phyloP scores from a whole-genome alignment of 2,888 invertebrate genomes.

The Stenurella melanura region DNA sequence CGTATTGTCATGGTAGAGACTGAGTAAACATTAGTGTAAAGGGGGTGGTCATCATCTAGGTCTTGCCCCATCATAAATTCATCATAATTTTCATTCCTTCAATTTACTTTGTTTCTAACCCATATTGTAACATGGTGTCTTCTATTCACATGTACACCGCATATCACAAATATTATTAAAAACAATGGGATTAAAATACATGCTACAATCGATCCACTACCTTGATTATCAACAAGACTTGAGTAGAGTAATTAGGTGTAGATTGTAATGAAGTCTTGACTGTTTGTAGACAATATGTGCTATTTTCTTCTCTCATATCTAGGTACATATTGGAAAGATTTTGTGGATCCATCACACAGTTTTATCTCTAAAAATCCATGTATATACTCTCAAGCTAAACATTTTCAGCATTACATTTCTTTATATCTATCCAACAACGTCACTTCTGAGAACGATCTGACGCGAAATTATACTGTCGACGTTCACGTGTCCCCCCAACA shows the following conservation, averaged over 20 bases:
- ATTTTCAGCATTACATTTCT: slow-evolving; percentile 59
- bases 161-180: slow-evolving; percentile 70
- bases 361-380: slow-evolving; percentile 58
- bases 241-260: slow-evolving; percentile 62
- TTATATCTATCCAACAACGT: slow-evolving; percentile 39
- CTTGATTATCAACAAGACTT: slow-evolving; percentile 64
- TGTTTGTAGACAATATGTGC: slow-evolving; percentile 52
- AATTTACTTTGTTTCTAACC: slow-evolving; percentile 68
- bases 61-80: slow-evolving; percentile 73
- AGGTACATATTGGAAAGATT: slow-evolving; percentile 64
- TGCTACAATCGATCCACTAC: slow-evolving; percentile 66
- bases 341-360: slow-evolving; percentile 60
- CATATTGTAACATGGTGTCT: slow-evolving; percentile 67
- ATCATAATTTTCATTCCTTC: slow-evolving; percentile 70
- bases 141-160: slow-evolving; percentile 67
- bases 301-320: slow-evolving; percentile 61
- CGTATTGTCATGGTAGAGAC: no score
- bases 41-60: slow-evolving; percentile 71
- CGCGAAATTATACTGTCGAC: no score
- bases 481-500: no score
- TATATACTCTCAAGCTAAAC: slow-evolving; percentile 53
- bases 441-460: no score
- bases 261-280: slow-evolving; percentile 49
- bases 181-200: slow-evolving; percentile 68
- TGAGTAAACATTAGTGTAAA: slow-evolving; percentile 61